These are phyloP conservation scores for Zosterops borbonicus DNA, from an alignment of 2,113 vertebrate genomes.

Conservation along the genomic window DNA sequence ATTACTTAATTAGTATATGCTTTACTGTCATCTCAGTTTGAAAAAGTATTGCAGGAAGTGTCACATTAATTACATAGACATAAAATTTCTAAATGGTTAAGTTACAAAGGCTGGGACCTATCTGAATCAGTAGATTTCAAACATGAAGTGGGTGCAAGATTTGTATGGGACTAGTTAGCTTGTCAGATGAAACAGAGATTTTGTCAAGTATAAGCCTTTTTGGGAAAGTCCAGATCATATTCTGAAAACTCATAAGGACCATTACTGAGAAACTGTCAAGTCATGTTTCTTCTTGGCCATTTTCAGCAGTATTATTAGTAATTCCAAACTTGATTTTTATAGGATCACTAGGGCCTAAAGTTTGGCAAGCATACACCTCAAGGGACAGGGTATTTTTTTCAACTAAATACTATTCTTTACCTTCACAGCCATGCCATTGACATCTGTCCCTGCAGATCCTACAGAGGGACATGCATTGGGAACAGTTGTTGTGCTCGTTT, in stretches of 20 bases:
- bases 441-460: conserved; percentile 84
- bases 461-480: conserved; percentile 82
- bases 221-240: background rate
- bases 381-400: background rate
- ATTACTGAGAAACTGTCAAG: background rate
- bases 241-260: background rate
- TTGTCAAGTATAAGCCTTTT: background rate
- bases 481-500: conserved; percentile 82
- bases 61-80: background rate
- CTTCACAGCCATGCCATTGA: conserved; percentile 90
- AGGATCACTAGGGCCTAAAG: background rate
- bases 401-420: conserved; percentile 45
- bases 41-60: background rate
- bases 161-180: background rate
- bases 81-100: background rate
- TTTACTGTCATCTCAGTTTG: background rate
- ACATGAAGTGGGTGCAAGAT: background rate
- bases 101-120: background rate
- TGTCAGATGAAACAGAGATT: background rate
- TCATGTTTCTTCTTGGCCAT: background rate
- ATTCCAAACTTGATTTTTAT: background rate
- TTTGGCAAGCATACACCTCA: background rate
- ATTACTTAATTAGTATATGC: background rate
- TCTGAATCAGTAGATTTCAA: background rate
- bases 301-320: background rate